These are phyloP conservation scores for Calameuta idolon DNA, from an alignment of 2,888 invertebrate genomes.

Conservation along the genomic window DNA sequence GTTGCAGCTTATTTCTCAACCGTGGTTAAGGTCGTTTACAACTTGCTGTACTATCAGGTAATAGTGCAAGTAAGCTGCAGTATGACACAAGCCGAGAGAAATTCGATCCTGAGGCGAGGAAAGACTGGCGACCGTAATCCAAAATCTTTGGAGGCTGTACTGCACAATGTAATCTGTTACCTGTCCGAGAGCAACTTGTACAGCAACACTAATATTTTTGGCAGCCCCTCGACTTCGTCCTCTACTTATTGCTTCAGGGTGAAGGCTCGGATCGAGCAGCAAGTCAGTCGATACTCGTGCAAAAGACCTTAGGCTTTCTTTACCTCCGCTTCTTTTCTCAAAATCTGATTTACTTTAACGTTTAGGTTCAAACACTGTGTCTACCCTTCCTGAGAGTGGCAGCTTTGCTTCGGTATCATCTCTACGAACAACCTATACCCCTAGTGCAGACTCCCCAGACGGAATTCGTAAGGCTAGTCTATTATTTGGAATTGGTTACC, in stretches of 20 bases:
- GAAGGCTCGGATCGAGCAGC: slow-evolving; percentile 40
- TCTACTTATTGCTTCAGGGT: slow-evolving; percentile 30
- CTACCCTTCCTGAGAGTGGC: slow-evolving; percentile 88
- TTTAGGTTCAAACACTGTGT: slow-evolving; percentile 81
- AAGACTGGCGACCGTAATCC: slow-evolving; percentile 32
- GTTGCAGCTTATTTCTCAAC: slow-evolving; percentile 87
- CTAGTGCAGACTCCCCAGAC: slow-evolving; percentile 74
- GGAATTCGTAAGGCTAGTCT: slow-evolving; percentile 83
- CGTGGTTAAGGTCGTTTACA: slow-evolving; percentile 88
- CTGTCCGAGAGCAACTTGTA: slow-evolving; percentile 54
- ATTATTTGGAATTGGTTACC: slow-evolving; percentile 81
- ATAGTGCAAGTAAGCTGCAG: slow-evolving; percentile 82
- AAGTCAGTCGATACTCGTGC: slow-evolving; percentile 26
- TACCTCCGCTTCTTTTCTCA: slow-evolving; percentile 6
- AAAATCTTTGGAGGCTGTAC: slow-evolving; percentile 48
- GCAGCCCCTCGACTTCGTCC: slow-evolving; percentile 39
- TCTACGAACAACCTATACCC: slow-evolving; percentile 83
- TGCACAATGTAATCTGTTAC: slow-evolving; percentile 52
- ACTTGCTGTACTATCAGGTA: slow-evolving; percentile 90
- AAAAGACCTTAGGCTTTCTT: background rate
- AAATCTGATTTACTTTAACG: background rate
- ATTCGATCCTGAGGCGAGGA: slow-evolving; percentile 52
- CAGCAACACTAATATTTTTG: slow-evolving; percentile 24
- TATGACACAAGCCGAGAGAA: slow-evolving; percentile 75
- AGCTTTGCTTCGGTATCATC: slow-evolving; percentile 84